These are phyloP conservation scores for Phenganax stokvisi DNA, from an alignment of 92 coral and sea anemone genomes.

Conservation along the genomic window DNA sequence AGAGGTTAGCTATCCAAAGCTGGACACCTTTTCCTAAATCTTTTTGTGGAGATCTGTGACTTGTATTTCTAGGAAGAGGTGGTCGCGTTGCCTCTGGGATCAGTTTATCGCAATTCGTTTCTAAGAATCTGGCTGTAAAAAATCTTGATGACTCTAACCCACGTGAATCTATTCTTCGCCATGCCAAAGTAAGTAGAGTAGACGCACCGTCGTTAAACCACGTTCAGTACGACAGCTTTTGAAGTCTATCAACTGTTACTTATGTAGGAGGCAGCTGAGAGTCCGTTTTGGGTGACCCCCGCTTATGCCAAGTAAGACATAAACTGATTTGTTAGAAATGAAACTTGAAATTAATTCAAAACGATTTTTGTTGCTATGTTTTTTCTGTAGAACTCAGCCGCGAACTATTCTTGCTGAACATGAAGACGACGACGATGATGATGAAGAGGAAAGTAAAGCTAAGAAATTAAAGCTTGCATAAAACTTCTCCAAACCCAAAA, in stretches of 20 bases:
- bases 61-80: conserved; percentile 61
- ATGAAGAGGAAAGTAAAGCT: conserved; percentile 63
- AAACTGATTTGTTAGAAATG: background rate
- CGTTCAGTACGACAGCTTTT: background rate
- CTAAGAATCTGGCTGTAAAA: conserved; percentile 86
- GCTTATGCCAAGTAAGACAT: conserved; percentile 84
- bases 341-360: background rate
- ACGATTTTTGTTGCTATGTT: background rate
- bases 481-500: background rate
- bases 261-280: conserved; percentile 84
- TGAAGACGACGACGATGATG: conserved; percentile 79
- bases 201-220: too few relatives aligned
- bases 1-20: too few relatives aligned
- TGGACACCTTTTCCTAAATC: too few relatives aligned
- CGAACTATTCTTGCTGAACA: conserved; percentile 77
- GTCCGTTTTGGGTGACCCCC: conserved; percentile 97
- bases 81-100: conserved; percentile 95
- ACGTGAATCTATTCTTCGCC: conserved; percentile 91
- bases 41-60: background rate
- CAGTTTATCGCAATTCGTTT: conserved; percentile 90
- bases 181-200: conserved; percentile 59
- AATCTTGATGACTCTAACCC: conserved; percentile 95
- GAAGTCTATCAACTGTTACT: background rate
- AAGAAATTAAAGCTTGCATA: conserved; percentile 63
- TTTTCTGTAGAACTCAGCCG: conserved; percentile 71